Evolutionary conservation across 2,888 invertebrate genomes (phyloP), one percentile per base, ranked within the genome.

Genomic region (Oxyteleia sp.): DNA sequence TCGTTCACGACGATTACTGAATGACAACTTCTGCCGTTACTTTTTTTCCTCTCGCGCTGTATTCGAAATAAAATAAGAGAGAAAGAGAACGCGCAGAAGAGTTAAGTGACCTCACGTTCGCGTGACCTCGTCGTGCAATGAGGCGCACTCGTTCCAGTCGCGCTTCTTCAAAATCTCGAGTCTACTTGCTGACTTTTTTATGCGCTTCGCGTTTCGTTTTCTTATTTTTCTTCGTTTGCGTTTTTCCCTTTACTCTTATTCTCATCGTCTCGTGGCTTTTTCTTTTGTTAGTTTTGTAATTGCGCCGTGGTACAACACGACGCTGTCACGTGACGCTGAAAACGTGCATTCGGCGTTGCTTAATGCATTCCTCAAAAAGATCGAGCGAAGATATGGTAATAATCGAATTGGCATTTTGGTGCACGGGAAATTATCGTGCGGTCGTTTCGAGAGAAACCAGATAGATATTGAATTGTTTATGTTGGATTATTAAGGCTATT

Each of bases 71-170:
- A 81, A 68, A 75, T 74, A 61, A 72, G 66, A 35, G 61, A 76
- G 61, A 72, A 59, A 43, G 32, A 55, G 75, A 55, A 72, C 38
- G 64, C 72, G 75, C 32, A 74, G 80, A 84, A 86, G 88, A 87
- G 88, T 89, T 86, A 87, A 88, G 89, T 88, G 88, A 89, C 88
- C 88, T 82, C 87, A 63, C 85, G 84, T 66, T 88, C 89, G 87
- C 88, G 88, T 88, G 89, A 88, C 87, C 86, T 84, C 86, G 84
- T 85, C 89, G 85, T 88, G 87, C 88, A 88, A 89, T 87, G 84
- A 88, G 85, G 78, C 87, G 84, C 86, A 82, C 84, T 86, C 87
- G 84, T 87, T 84, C 84, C 86, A 86, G 80, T 84, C 71, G 78
- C 84, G 79, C 79, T 72, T 71, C 76, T 84, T 80, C 69, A 79